These are phyloP conservation scores for Cossypha heuglini DNA, from an alignment of 2,797 vertebrate genomes.

Conservation along the genomic window DNA sequence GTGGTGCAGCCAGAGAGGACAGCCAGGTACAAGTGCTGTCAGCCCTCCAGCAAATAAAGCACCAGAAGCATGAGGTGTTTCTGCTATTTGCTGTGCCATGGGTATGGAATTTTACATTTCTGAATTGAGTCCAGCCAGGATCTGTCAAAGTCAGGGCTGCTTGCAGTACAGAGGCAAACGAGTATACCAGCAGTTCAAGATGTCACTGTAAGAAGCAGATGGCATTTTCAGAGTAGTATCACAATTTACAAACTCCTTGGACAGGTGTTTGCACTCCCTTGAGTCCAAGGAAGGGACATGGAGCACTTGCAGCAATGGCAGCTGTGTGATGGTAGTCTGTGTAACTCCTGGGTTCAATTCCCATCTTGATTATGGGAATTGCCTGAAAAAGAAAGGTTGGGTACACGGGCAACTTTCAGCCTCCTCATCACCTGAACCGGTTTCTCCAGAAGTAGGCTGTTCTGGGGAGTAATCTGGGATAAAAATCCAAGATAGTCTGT, in stretches of 20 bases:
- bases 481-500: background rate
- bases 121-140: background rate
- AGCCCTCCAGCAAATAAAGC: background rate
- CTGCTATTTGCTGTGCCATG: background rate
- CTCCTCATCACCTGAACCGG: rapidly evolving
- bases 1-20: background rate
- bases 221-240: background rate
- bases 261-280: background rate
- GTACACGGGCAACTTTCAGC: background rate
- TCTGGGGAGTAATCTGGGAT: background rate
- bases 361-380: rapidly evolving
- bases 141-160: background rate
- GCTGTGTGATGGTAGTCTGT: no score
- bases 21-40: rapidly evolving
- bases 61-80: background rate
- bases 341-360: background rate
- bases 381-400: background rate
- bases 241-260: background rate
- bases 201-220: background rate
- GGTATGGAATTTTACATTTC: background rate
- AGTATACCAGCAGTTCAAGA: background rate
- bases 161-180: background rate
- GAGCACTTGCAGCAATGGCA: background rate
- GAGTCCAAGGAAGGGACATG: rapidly evolving
- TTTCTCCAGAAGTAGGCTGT: background rate